Conservation (phyloP, 2,113 vertebrate species). For the Varanus komodoensis region DNA sequence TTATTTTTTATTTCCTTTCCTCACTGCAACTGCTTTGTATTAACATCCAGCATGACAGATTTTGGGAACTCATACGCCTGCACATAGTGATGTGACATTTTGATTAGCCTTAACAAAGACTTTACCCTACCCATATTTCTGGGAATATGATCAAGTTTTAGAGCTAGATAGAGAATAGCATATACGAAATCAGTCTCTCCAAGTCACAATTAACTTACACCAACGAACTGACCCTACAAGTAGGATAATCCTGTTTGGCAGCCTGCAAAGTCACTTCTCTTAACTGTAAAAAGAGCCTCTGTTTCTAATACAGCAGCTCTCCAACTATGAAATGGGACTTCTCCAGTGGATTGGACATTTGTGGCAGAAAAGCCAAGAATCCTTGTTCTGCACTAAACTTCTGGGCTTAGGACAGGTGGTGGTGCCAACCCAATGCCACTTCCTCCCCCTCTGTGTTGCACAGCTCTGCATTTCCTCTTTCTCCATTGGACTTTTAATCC, state of each 20-base stretch:
- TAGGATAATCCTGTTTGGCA: neutral
- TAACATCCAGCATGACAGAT: no score
- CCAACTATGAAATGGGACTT: neutral
- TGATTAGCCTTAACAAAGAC: no score
- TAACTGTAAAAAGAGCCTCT: neutral
- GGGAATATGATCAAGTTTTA: neutral
- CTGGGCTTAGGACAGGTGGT: neutral
- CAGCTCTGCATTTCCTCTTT: neutral
- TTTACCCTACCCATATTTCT: neutral
- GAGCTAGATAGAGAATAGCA: neutral
- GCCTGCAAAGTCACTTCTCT: neutral
- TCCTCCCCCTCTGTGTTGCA: neutral
- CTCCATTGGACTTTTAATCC: neutral
- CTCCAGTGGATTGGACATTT: neutral
- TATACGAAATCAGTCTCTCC: neutral
- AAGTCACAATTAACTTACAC: neutral
- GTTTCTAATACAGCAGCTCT: neutral
- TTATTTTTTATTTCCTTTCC: no score
- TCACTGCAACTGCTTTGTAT: no score
- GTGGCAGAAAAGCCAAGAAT: neutral
- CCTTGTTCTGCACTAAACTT: neutral
- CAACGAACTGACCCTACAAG: neutral
- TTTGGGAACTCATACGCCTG: no score
- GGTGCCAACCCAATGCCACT: neutral
- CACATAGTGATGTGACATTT: neutral